These are phyloP conservation scores for Malachius bipustulatus DNA, from an alignment of 2,888 invertebrate genomes.

Conservation along the genomic window DNA sequence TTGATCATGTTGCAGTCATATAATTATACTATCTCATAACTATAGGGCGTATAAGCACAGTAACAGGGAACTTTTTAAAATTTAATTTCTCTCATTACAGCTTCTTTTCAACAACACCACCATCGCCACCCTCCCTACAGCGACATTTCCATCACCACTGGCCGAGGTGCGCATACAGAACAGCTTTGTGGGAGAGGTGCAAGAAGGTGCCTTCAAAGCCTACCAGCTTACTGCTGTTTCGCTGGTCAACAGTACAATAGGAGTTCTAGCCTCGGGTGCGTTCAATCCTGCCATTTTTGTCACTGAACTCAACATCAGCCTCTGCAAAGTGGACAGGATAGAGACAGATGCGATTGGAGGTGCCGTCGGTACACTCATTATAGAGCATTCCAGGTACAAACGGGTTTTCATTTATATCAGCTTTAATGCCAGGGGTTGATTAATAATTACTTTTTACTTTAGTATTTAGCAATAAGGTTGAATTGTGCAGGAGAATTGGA, in stretches of 20 bases:
- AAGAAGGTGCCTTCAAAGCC: slow-evolving; percentile 53
- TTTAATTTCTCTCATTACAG: slow-evolving; percentile 36
- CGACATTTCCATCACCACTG: slow-evolving; percentile 52
- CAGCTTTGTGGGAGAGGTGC: slow-evolving; percentile 44
- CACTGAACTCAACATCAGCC: slow-evolving; percentile 46
- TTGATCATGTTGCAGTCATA: too few relatives aligned
- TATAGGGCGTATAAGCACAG: too few relatives aligned
- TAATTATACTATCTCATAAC: too few relatives aligned
- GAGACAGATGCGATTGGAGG: slow-evolving; percentile 49
- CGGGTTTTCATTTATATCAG: too few relatives aligned
- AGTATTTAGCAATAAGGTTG: too few relatives aligned
- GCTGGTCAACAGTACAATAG: slow-evolving; percentile 49
- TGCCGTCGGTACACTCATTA: slow-evolving; percentile 50
- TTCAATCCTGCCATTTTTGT: slow-evolving; percentile 52
- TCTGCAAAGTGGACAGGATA: slow-evolving; percentile 45
- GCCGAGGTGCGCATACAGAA: slow-evolving; percentile 47
- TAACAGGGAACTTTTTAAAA: too few relatives aligned
- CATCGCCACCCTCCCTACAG: slow-evolving; percentile 46
- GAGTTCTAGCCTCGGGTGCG: slow-evolving; percentile 48
- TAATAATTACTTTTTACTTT: too few relatives aligned
- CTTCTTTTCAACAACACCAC: slow-evolving; percentile 50
- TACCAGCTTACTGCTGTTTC: slow-evolving; percentile 50
- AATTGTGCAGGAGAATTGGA: too few relatives aligned
- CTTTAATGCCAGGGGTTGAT: too few relatives aligned
- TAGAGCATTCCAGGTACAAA: slow-evolving; percentile 56